These are phyloP conservation scores for Progne subis DNA, from an alignment of 2,113 vertebrate genomes.

Conservation along the genomic window DNA sequence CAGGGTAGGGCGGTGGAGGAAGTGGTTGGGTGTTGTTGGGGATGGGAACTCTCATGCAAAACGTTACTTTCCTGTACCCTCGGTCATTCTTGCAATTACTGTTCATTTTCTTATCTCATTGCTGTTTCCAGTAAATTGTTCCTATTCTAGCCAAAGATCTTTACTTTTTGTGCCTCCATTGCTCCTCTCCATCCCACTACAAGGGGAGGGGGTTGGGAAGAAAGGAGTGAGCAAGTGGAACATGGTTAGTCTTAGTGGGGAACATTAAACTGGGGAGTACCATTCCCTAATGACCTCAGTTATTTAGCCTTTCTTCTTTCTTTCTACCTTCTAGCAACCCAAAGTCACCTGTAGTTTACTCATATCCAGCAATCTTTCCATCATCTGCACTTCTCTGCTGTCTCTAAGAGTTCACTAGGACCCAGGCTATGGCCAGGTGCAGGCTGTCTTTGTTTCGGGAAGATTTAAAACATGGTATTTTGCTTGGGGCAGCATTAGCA, in stretches of 20 bases:
- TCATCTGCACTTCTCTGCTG: background rate
- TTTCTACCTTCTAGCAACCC: background rate
- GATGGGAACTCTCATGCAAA: background rate
- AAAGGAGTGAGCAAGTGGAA: fast-evolving
- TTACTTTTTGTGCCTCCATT: background rate
- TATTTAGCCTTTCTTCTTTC: background rate
- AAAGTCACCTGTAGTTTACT: background rate
- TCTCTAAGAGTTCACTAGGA: background rate
- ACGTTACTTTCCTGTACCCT: fast-evolving
- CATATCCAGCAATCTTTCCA: background rate
- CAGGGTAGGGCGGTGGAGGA: fast-evolving
- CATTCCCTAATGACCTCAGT: fast-evolving
- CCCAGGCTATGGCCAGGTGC: background rate
- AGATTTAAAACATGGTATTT: background rate
- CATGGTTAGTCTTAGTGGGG: too few relatives aligned
- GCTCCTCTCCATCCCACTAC: fast-evolving
- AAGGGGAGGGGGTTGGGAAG: too few relatives aligned
- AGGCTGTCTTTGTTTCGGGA: background rate
- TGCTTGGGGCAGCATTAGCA: background rate
- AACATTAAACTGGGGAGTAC: background rate
- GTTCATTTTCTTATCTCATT: background rate
- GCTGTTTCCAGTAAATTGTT: background rate
- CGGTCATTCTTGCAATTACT: background rate
- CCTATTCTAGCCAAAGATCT: background rate
- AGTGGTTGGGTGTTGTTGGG: background rate